Percentiles rank a stretch among this genome's conserved stretches.
phyloP scores from a whole-genome alignment of 2,888 invertebrate genomes.

The Hydrotaea cyrtoneurina region DNA sequence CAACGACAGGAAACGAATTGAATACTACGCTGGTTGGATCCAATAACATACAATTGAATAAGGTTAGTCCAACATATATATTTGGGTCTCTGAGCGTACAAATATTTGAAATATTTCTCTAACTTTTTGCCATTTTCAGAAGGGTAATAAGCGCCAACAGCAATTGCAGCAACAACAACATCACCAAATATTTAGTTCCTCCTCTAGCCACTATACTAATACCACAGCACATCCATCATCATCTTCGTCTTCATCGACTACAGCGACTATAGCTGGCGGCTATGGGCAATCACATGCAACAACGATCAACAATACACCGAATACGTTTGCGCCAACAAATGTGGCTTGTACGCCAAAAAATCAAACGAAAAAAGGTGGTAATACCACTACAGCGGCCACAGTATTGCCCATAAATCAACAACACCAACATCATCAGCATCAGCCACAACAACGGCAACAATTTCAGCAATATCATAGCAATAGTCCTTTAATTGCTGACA shows the following conservation, averaged over 20 bases:
- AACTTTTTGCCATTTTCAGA: slow-evolving; percentile 70
- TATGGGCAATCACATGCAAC: slow-evolving; percentile 80
- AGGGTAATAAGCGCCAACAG: slow-evolving; percentile 76
- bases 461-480: slow-evolving; percentile 78
- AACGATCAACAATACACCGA: slow-evolving; percentile 78
- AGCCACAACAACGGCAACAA: slow-evolving; percentile 72
- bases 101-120: not conserved
- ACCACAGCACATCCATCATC: slow-evolving; percentile 66
- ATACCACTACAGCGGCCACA: slow-evolving; percentile 41
- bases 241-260: slow-evolving; percentile 63
- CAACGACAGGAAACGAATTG: slow-evolving; percentile 80
- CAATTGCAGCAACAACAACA: slow-evolving; percentile 71
- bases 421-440: slow-evolving; percentile 64
- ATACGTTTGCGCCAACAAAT: slow-evolving; percentile 80
- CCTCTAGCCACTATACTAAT: slow-evolving; percentile 69
- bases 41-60: slow-evolving; percentile 81
- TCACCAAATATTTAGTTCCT: slow-evolving; percentile 78
- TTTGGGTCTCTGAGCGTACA: not conserved
- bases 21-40: slow-evolving; percentile 81
- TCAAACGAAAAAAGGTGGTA: slow-evolving; percentile 79
- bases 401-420: slow-evolving; percentile 69
- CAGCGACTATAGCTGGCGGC: slow-evolving; percentile 75
- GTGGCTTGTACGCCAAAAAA: slow-evolving; percentile 81
- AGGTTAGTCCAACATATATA: slow-evolving; percentile 71
- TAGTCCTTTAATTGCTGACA: slow-evolving; percentile 80